phyloP scores from a whole-genome alignment of 2,113 vertebrate genomes.

The Actenoides lindsayi region DNA sequence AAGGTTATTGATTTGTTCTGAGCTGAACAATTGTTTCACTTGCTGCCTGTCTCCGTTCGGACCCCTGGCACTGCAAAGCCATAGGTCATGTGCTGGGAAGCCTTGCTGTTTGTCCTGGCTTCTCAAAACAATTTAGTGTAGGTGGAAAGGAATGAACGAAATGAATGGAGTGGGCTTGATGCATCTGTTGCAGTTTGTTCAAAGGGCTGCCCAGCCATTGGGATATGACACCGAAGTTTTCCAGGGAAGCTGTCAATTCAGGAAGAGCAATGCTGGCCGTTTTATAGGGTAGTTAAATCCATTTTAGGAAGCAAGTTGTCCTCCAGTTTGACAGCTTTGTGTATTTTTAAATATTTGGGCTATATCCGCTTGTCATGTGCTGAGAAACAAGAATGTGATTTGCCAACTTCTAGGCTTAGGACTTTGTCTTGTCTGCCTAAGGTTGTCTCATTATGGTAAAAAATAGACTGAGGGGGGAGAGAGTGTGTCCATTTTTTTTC shows the following conservation, averaged over 20 bases:
- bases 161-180: conserved; percentile 54
- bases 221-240: not conserved
- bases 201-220: not conserved
- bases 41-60: conserved; percentile 32
- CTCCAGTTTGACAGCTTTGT: not conserved
- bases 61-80: conserved; percentile 26
- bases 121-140: conserved; percentile 74
- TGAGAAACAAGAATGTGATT: not conserved
- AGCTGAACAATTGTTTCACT: conserved; percentile 53
- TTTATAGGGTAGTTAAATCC: not conserved
- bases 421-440: not conserved
- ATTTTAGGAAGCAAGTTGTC: not conserved
- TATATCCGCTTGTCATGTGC: not conserved
- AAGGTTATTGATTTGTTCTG: not conserved
- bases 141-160: conserved; percentile 74
- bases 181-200: conserved; percentile 61
- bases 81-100: conserved; percentile 12
- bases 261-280: not conserved
- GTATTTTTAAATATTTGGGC: conserved; percentile 36
- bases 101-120: conserved; percentile 70
- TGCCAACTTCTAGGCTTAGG: not conserved
- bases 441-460: not conserved
- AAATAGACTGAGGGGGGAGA: not conserved
- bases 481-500: not conserved
- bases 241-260: not conserved